Evolutionary conservation across 1,140 invertebrate species (phyloP).

Genomic region (Drosophila nannoptera): DNA sequence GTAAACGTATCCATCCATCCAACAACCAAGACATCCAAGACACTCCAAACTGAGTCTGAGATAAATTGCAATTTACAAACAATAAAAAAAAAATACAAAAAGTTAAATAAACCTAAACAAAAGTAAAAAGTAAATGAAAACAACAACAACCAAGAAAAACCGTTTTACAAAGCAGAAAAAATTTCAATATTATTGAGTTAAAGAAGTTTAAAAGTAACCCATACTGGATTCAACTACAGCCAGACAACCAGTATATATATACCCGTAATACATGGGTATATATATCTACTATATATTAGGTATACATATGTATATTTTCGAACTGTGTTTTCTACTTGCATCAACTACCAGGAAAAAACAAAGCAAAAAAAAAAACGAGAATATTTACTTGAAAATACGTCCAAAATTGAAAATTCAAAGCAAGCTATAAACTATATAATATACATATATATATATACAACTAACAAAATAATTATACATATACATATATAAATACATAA

Average conservation of each 20-base stretch:
- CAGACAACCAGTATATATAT: conserved; percentile 53
- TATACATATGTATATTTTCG: conserved; percentile 70
- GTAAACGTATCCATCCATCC: conserved; percentile 77
- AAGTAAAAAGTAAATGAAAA: conserved; percentile 2
- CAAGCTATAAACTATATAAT: conserved; percentile 67
- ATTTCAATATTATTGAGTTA: background rate
- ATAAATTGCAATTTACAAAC: conserved; percentile 74
- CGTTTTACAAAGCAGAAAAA: conserved; percentile 57
- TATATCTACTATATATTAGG: conserved; percentile 62
- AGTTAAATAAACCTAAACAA: conserved; percentile 25
- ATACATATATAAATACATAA: conserved; percentile 54
- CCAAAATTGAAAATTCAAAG: conserved; percentile 60
- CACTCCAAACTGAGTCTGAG: conserved; percentile 77
- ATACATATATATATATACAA: conserved; percentile 51
- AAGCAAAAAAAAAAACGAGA: conserved; percentile 33
- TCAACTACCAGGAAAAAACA: conserved; percentile 40
- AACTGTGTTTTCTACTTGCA: conserved; percentile 77
- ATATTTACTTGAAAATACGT: conserved; percentile 76
- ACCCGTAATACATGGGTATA: conserved; percentile 46
- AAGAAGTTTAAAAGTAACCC: conserved; percentile 27
- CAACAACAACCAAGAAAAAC: conserved; percentile 30
- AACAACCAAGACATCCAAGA: conserved; percentile 71
- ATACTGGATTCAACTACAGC: conserved; percentile 57
- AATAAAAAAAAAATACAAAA: conserved; percentile 43
- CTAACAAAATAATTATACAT: conserved; percentile 61